Base-by-base conservation (phyloP, 2,797 vertebrate genomes). In the Myoxocephalus aenaeus region DNA sequence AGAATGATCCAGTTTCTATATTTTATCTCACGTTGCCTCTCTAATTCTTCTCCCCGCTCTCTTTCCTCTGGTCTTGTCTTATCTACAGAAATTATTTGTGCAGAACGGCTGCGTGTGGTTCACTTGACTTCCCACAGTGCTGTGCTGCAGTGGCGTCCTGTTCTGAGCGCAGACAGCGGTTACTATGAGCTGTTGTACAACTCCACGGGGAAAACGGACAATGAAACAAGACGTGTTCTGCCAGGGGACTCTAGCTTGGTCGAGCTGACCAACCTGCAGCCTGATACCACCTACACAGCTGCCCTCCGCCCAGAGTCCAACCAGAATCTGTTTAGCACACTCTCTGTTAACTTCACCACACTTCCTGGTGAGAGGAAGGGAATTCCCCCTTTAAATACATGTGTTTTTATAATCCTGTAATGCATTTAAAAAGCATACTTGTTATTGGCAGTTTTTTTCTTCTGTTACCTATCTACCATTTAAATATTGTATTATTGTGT, bases 121-220 rank as follows among this genome's bases (percentile, higher is more conserved):
- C 63, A 86, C 15, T 27, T 95, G 75, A 88, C 87, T 8, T 90
- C 93, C 74, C 83, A 75, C 61, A 91, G 87, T 63, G 95, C 92
- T 1, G 76, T 92, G 66, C 92, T 95, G 75, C 92, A 93, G 78
- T 95, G 94, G 93, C 68, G 73, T 22, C 90, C 92, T 2, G 64
- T 94, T 73, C 73, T 94, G 79, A 89, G 14, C 2, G 27, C 53
- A 61, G 64, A 70, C 62, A 67, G 56, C 0, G 86, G 91, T 57
- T 80, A 76, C 76, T 94, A 94, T 58, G 81, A 88, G 18, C 83
- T 96, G 38, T 56, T 22, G n/a, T 92, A 92, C 6, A 79, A 48
- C 17, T 64, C 84, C 17, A 5, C 36, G 11, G 1, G 50, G 32
- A 63, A 44, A 29, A 51, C 5, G 7, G n/a, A 38, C 10, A 1